Evolutionary conservation across 2,797 vertebrate species (phyloP).

Genomic region (Pelochelys cantorii): DNA sequence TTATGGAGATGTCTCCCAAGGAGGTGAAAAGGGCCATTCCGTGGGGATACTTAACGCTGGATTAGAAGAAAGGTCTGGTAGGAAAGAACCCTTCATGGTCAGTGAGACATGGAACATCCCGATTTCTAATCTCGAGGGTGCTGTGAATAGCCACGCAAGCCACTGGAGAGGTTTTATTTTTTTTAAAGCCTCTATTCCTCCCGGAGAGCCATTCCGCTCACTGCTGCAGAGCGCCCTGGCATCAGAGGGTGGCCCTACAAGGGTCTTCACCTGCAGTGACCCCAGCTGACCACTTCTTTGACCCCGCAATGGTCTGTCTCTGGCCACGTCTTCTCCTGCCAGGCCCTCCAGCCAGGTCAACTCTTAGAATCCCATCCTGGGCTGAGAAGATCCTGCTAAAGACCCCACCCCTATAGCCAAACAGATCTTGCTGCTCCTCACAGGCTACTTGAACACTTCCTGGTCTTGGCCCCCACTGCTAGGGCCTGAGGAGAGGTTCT

Average conservation of each 20-base stretch:
- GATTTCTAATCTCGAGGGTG: neutral
- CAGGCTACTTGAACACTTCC: neutral
- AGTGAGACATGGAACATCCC: neutral
- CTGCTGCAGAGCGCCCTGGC: neutral
- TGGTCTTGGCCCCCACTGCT: neutral
- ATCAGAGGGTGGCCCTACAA: no score
- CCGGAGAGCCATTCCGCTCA: neutral
- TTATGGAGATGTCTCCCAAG: neutral
- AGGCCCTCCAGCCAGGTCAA: no score
- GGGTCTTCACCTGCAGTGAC: no score
- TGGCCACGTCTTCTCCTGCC: no score
- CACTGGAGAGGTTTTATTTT: conserved; percentile 23
- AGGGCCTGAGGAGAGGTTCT: no score
- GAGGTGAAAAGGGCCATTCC: neutral
- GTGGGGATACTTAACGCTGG: neutral
- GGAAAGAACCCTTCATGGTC: neutral
- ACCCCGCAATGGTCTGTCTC: no score
- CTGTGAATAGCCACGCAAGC: conserved; percentile 35
- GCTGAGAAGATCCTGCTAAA: neutral
- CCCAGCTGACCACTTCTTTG: no score
- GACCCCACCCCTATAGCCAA: neutral
- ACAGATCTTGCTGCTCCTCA: neutral
- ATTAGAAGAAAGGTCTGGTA: neutral
- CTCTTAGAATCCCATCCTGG: neutral
- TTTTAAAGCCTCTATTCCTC: conserved; percentile 51